Evolutionary conservation across 1,140 invertebrate species (phyloP).

Genomic region (Eciton burchellii): DNA sequence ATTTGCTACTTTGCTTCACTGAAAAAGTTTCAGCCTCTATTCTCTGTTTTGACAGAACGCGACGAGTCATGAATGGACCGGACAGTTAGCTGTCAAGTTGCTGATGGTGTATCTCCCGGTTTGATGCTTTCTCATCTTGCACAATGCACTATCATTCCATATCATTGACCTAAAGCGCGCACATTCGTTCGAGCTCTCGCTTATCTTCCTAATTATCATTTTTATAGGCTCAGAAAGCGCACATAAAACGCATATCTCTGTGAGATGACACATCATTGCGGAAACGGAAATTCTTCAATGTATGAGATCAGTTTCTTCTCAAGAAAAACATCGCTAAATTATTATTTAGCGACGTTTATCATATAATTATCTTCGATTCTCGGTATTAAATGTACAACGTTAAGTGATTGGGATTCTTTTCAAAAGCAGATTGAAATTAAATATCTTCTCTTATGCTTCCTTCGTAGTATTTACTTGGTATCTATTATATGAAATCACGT

Average conservation of each 20-base stretch:
- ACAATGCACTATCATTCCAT: background rate
- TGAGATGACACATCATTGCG: background rate
- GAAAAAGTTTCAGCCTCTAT: constrained; percentile 2
- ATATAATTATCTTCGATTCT: background rate
- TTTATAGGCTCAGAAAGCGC: constrained; percentile 18
- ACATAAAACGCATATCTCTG: background rate
- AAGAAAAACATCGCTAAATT: background rate
- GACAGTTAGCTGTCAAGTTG: constrained; percentile 37
- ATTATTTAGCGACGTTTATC: no score
- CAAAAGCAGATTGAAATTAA: background rate
- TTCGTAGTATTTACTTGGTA: background rate
- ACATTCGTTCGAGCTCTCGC: background rate
- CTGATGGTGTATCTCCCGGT: constrained; percentile 8
- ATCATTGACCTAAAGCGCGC: constrained; percentile 35
- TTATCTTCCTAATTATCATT: constrained; percentile 53
- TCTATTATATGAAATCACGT: background rate
- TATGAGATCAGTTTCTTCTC: background rate
- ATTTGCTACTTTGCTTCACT: constrained; percentile 8
- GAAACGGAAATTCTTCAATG: constrained; percentile 15
- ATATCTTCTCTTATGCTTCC: background rate
- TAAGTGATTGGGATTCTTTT: background rate
- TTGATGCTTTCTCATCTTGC: constrained; percentile 29
- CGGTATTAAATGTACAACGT: background rate
- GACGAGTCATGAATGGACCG: constrained; percentile 46
- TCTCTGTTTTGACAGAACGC: constrained; percentile 35